Evolutionary conservation across 2,113 vertebrate species (phyloP).

Genomic region (Ciconia maguari): DNA sequence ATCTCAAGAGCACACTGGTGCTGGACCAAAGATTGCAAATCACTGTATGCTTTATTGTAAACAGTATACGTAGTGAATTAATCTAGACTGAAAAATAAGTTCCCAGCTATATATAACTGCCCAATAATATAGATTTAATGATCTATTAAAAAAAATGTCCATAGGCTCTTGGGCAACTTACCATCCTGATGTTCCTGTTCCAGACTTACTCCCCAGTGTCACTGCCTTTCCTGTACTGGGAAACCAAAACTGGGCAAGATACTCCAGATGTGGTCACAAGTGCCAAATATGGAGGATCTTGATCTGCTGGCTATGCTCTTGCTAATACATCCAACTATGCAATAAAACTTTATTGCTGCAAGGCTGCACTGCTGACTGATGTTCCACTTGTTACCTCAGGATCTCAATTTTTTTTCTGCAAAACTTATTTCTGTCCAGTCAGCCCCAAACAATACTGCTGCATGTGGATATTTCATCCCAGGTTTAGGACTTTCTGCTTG

Average conservation of each 20-base stretch:
- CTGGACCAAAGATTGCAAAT: not conserved
- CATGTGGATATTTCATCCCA: not conserved
- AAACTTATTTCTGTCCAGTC: not conserved
- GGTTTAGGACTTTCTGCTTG: not conserved
- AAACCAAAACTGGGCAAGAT: not conserved
- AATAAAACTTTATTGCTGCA: not conserved
- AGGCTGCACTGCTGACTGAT: not conserved
- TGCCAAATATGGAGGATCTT: not conserved
- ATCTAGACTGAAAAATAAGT: not conserved
- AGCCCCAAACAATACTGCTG: not conserved
- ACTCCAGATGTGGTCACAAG: not conserved
- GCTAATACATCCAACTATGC: not conserved
- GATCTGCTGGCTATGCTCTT: not conserved
- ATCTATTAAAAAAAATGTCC: not conserved
- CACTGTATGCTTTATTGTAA: not conserved
- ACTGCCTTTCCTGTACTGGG: not conserved
- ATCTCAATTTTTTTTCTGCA: not conserved
- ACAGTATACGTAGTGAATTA: not conserved
- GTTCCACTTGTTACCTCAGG: not conserved
- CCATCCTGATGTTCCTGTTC: not conserved
- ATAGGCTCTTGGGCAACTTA: not conserved
- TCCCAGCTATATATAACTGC: not conserved
- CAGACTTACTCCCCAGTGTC: not conserved
- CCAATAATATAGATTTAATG: not conserved
- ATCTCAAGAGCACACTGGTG: not conserved